Percentiles rank a stretch among this genome's conserved stretches.
Conservation (phyloP, 1,140 invertebrate species). For the Pseudomyrmex concolor region DNA sequence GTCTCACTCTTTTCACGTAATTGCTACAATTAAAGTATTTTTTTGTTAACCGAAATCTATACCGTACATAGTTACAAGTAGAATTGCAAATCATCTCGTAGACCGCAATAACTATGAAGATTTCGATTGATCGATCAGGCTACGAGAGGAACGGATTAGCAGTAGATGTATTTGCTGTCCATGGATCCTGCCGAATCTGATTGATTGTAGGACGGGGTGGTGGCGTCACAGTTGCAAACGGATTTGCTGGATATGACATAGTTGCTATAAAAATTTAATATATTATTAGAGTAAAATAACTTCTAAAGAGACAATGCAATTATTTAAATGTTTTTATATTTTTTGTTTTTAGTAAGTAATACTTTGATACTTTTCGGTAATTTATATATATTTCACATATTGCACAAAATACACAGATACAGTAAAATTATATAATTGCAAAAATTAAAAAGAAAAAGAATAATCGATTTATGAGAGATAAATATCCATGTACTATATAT, state of each 20-base stretch:
- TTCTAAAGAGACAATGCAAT: neutral
- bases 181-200: conserved; percentile 85
- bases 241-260: conserved; percentile 82
- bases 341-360: too few relatives aligned
- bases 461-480: conserved; percentile 19
- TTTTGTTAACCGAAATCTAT: conserved; percentile 73
- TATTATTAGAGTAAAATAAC: conserved; percentile 22
- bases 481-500: neutral
- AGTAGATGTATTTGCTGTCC: conserved; percentile 79
- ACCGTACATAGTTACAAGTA: conserved; percentile 78
- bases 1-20: conserved; percentile 5
- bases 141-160: conserved; percentile 85
- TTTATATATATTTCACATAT: too few relatives aligned
- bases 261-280: conserved; percentile 76
- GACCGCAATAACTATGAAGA: conserved; percentile 74
- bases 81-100: conserved; percentile 75
- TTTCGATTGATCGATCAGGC: conserved; percentile 76
- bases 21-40: conserved; percentile 48
- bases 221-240: conserved; percentile 83
- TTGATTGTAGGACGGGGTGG: conserved; percentile 84
- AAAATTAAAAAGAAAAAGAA: conserved; percentile 19
- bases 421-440: neutral
- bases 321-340: neutral
- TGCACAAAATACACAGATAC: neutral
- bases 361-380: neutral